Conservation (phyloP, 1,140 invertebrate species). For the Atta colombica region DNA sequence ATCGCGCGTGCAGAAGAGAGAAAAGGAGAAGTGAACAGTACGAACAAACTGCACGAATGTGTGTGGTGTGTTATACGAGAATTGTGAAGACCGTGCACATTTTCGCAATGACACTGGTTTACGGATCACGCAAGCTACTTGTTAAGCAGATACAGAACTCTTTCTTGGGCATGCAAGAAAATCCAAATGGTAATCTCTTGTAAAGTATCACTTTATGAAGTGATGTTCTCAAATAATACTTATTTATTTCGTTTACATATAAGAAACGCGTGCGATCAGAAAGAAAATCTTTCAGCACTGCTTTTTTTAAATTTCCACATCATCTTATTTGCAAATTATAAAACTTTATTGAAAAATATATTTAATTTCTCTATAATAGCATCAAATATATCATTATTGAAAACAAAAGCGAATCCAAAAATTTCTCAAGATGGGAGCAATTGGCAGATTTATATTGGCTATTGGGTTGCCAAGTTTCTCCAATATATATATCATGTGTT, state of each 20-base stretch:
- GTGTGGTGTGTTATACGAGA: slow-evolving; percentile 38
- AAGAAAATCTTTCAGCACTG: neutral
- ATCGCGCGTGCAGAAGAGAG: neutral
- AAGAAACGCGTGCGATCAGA: neutral
- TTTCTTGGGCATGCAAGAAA: slow-evolving; percentile 22
- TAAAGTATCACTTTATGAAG: neutral
- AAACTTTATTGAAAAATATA: slow-evolving; percentile 23
- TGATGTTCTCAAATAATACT: neutral
- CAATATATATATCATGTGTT: too few relatives aligned
- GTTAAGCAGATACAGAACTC: slow-evolving; percentile 52
- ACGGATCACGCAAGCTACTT: slow-evolving; percentile 47
- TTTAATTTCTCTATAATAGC: slow-evolving; percentile 10
- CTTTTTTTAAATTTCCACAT: neutral
- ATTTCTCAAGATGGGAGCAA: too few relatives aligned
- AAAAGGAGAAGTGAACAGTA: neutral
- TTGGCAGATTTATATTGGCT: too few relatives aligned
- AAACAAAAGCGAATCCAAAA: neutral
- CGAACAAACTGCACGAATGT: slow-evolving; percentile 18
- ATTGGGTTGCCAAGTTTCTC: too few relatives aligned
- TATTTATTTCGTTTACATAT: neutral
- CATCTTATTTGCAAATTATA: neutral
- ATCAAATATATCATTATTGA: neutral
- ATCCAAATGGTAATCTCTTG: slow-evolving; percentile 39
- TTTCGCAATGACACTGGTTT: slow-evolving; percentile 56
- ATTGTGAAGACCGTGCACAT: slow-evolving; percentile 31